Evolutionary conservation across 1,140 invertebrate genomes (phyloP), one percentile per base, ranked within the genome.

Genomic region (Bombyx mandarina): DNA sequence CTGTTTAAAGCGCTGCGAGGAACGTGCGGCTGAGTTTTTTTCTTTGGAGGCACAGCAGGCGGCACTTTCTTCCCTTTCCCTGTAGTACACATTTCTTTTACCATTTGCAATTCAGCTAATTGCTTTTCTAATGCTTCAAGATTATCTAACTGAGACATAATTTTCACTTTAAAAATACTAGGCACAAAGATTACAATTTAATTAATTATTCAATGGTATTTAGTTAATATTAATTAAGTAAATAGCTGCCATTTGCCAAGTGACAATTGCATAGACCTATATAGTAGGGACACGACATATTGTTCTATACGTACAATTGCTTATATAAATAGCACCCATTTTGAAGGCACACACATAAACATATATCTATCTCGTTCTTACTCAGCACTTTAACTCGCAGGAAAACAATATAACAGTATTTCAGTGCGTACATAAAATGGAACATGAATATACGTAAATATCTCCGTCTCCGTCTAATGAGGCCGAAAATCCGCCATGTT

Each of bases 31-130:
- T 92, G 90, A 59, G 91, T 89, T 84, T 93, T 93, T 50, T 93
- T 93, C 81, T 94, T 94, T n/a, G 93, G 93, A 45, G 93, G 93
- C 54, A 94, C 81, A 52, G 93, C 92, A 56, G 94, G 93, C 59
- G 92, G 93, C 57, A 93, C 82, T 80, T 94, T 95, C 67, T 92
- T 93, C 5, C 75, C 72, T 62, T 75, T 80, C 50, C 72, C 73
- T 26, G 75, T 59, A 5, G 64, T 67, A 69, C 72, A 75, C 10
- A 69, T 45, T 48, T 86, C 80, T 53, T 86, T 89, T 54, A 77
- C 67, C 71, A 90, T 75, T 66, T 90, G 88, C 49, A 91, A 69
- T 61, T 90, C 88, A 5, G 89, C 88, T 67, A 91, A 75, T 75
- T 90, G 89, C 69, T 88, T 89, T 69, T 90, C 90, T 67, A 90